Evolutionary conservation across 2,888 invertebrate genomes (phyloP), one percentile per base, ranked within the genome.

Genomic region (Aquatica leii): DNA sequence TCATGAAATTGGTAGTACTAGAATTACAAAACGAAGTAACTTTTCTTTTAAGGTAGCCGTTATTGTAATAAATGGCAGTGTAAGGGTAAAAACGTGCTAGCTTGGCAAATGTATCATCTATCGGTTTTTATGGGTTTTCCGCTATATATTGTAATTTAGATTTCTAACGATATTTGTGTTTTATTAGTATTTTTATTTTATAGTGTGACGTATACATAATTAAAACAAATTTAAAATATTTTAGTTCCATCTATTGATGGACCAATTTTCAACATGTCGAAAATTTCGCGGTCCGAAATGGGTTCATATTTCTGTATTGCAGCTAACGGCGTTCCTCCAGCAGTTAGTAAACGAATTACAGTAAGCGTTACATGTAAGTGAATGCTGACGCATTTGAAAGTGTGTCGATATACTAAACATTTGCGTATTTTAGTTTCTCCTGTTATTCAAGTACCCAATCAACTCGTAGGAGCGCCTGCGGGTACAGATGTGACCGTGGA

Each of bases 361-460:
- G 90, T 95, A 77, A 92, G 90, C 84, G 94, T 95, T 72, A 92
- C 94, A 80, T 95, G 95, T 95, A 85, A 92, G 95, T 92, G 83
- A 66, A 2, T 24, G 2, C 6, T 24, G 24, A 24, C 24, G 24
- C 2, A 4, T 4, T 24, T 4, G 2, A 24, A 24, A 24, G 24
- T 24, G 2, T 6, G 2, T 24, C 4, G 6, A 24, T 2, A 4
- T 24, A 24, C 6, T 24, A 24, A 24, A 24, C 24, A 24, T 2
- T 6, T 24, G 6, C 24, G 6, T 24, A 24, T 84, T 82, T 59
- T 86, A 95, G 95, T 95, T 87, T 90, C 93, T 80, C 95, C 95
- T 12, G 91, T 93, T 76, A 94, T 95, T 78, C 92, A 93, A 83
- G 94, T 95, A 68, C 95, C 95, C 60, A 95, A 94, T 84, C 95